Percentiles rank a stretch among this genome's conserved stretches.
Conservation (phyloP, 2,888 invertebrate genomes). For the Rhopalosiphum nymphaeae region DNA sequence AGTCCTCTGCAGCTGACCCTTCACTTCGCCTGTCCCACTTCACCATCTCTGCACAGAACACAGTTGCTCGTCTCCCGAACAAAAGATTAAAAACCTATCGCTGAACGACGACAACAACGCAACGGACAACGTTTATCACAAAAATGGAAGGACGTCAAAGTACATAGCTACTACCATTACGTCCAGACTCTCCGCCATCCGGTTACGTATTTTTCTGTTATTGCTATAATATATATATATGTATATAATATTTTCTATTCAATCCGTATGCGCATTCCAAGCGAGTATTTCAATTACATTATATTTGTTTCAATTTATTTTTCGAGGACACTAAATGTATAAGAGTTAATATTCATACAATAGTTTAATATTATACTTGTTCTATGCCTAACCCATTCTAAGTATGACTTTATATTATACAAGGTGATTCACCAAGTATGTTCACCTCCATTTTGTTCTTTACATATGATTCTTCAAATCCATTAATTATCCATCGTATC, state of each 20-base stretch:
- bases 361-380: neutral
- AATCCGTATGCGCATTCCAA: neutral
- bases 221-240: neutral
- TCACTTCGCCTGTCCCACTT: no score
- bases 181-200: neutral
- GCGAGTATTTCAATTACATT: constrained; percentile 20
- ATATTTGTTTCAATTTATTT: neutral
- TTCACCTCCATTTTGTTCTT: neutral
- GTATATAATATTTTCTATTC: neutral
- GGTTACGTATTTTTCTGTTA: neutral
- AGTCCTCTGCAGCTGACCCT: neutral
- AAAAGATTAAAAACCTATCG: constrained; percentile 54
- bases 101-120: constrained; percentile 13
- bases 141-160: constrained; percentile 23
- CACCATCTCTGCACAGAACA: no score
- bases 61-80: constrained; percentile 6
- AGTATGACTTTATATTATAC: neutral
- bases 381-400: neutral
- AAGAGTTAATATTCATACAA: neutral
- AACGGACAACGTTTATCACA: constrained; percentile 55
- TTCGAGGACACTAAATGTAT: neutral
- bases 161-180: neutral
- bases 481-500: no score
- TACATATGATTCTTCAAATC: no score
- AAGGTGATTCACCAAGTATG: neutral